Base-by-base conservation (phyloP, 2,888 invertebrate species). In the Platycheirus rosarum region DNA sequence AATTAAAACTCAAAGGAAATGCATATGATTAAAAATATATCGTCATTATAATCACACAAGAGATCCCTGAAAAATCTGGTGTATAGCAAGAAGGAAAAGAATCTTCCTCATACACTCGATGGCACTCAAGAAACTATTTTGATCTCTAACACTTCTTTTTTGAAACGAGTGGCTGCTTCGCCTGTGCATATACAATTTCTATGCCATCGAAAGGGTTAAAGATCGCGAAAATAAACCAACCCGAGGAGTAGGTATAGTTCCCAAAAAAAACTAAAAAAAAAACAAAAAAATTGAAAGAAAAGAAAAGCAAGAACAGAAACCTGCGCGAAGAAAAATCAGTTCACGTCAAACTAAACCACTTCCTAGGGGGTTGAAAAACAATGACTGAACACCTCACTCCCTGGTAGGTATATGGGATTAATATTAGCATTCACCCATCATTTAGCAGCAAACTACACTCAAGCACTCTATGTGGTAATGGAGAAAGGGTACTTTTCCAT, bases 281-380 rank as follows among this genome's bases (percentile, higher is more conserved):
- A n/a, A 20, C 5, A 55, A 26, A 44, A 77, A 13, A n/a, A n/a
- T n/a, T n/a, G n/a, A n/a, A n/a, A n/a, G 1, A n/a, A n/a, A 32
- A 35, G 7, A 40, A 57, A 57, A 40, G 9, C 14, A 49, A 62
- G 18, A 26, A 48, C 51, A 51, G 2, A 8, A 37, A 57, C 16
- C 51, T 20, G 18, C 55, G 16, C 18, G 26, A 46, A 16, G 51
- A 74, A 68, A 57, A 74, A 68, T 26, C 62, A 69, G 26, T 79
- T 74, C 74, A 74, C 63, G 62, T 63, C 74, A 79, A 79, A 48
- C 74, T 74, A 79, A 74, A 74, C 68, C 68, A 79, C 78, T 74
- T 79, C 78, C 78, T 79, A 66, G 74, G 57, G 73, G 68, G 60
- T 68, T 66, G 66, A 18, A 13, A 13, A 55, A 73, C 57, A 73